Conservation (phyloP, 2,113 vertebrate genomes). For the Oxyruncus cristatus region DNA sequence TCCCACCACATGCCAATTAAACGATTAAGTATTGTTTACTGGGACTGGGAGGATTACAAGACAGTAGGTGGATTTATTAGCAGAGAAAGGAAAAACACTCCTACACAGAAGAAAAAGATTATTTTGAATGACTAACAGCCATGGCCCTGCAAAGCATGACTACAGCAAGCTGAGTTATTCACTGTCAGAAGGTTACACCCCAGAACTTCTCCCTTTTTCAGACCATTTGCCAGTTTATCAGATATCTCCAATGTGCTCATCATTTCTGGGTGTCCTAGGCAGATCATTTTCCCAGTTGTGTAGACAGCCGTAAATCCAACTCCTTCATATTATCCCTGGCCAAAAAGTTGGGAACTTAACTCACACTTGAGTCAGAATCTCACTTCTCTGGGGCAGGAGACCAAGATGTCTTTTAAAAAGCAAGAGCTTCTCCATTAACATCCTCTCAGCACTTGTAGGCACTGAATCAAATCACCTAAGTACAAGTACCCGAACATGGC, state of each 20-base stretch:
- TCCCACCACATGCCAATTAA: conserved; percentile 1
- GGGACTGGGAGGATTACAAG: conserved; percentile 21
- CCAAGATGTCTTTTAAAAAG: background rate
- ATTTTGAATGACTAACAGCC: conserved; percentile 44
- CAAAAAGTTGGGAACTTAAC: background rate
- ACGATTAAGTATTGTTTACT: conserved; percentile 6
- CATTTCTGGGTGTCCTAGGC: background rate
- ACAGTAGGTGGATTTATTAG: conserved; percentile 58
- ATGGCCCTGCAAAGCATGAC: background rate
- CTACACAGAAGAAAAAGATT: conserved; percentile 4
- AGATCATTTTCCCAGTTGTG: background rate
- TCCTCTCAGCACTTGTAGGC: background rate
- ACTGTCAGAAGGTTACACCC: background rate
- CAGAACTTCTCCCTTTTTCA: background rate
- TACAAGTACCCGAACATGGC: background rate
- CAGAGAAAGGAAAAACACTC: conserved; percentile 53
- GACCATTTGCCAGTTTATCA: background rate
- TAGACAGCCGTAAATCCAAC: background rate
- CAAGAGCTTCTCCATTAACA: background rate
- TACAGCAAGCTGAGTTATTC: background rate
- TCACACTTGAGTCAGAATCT: background rate
- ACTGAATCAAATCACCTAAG: background rate
- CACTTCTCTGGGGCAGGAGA: background rate
- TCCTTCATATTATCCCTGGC: background rate
- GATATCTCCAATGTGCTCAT: background rate